phyloP scores from a whole-genome alignment of 2,888 invertebrate genomes.

The Acleris holmiana region DNA sequence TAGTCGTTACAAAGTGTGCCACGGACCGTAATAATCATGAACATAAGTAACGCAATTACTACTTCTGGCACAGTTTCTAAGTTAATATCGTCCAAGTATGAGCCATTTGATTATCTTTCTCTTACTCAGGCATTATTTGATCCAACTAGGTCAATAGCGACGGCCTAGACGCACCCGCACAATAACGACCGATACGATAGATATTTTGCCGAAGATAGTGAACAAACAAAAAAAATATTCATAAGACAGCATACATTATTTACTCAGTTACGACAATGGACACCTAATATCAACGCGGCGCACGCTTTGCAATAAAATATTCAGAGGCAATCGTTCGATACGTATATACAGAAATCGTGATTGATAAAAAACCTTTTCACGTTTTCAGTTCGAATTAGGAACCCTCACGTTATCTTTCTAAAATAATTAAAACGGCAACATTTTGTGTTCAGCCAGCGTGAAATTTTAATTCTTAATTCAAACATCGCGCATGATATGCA shows the following conservation, averaged over 20 bases:
- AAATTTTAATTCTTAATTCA: slow-evolving; percentile 45
- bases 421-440: slow-evolving; percentile 1
- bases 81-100: slow-evolving; percentile 23
- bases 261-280: slow-evolving; percentile 21
- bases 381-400: slow-evolving; percentile 1
- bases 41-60: slow-evolving; percentile 19
- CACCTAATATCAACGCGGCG: slow-evolving; percentile 6
- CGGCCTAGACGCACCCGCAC: slow-evolving; percentile 24
- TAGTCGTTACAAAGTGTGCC: background rate
- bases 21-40: slow-evolving; percentile 3
- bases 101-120: slow-evolving; percentile 32
- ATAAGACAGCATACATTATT: slow-evolving; percentile 30
- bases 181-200: slow-evolving; percentile 19
- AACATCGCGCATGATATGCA: slow-evolving; percentile 28
- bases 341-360: background rate
- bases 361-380: background rate
- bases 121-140: slow-evolving; percentile 25
- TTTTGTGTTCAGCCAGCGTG: slow-evolving; percentile 43
- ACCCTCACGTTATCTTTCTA: background rate
- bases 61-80: slow-evolving; percentile 31
- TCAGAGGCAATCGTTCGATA: slow-evolving; percentile 8
- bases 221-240: slow-evolving; percentile 35
- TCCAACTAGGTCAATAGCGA: slow-evolving; percentile 30
- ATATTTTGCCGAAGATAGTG: slow-evolving; percentile 19
- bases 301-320: slow-evolving; percentile 24